A percentile compares a stretch with the other conserved stretches of the same genome.
Evolutionary conservation across 1,140 invertebrate species (phyloP).

Genomic region (Drosophila azteca): DNA sequence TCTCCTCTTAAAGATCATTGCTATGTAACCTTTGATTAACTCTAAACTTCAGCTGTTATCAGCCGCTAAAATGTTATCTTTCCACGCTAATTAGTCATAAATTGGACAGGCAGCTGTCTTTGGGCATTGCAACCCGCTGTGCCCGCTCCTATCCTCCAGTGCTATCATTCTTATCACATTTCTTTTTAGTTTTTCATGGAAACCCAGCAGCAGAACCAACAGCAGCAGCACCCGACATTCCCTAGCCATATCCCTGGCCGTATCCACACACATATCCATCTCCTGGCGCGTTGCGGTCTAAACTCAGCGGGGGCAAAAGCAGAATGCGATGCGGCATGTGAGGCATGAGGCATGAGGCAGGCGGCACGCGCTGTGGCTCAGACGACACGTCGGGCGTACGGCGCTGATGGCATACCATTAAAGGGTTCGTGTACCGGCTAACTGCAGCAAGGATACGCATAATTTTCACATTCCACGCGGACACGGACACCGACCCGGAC

Average conservation of each 20-base stretch:
- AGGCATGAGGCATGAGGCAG: conserved; percentile 8
- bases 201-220: conserved; percentile 21
- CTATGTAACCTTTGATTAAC: neutral
- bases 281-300: conserved; percentile 73
- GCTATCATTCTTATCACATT: conserved; percentile 65
- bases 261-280: conserved; percentile 48
- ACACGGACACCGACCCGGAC: neutral
- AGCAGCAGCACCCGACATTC: conserved; percentile 22
- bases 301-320: conserved; percentile 58
- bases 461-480: conserved; percentile 71
- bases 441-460: conserved; percentile 57
- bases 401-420: conserved; percentile 32
- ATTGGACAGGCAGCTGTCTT: conserved; percentile 51
- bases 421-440: conserved; percentile 67
- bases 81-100: conserved; percentile 60
- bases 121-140: conserved; percentile 34
- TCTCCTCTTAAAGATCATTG: neutral
- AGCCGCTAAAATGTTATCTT: conserved; percentile 32
- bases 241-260: conserved; percentile 6
- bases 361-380: conserved; percentile 65
- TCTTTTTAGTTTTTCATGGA: conserved; percentile 42
- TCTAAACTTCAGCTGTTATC: neutral
- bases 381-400: conserved; percentile 5
- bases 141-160: conserved; percentile 3
- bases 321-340: conserved; percentile 9